Percentiles rank a stretch among this genome's conserved stretches.
These are phyloP conservation scores for Plebejus anna DNA, from an alignment of 2,888 invertebrate species.

Conservation along the genomic window DNA sequence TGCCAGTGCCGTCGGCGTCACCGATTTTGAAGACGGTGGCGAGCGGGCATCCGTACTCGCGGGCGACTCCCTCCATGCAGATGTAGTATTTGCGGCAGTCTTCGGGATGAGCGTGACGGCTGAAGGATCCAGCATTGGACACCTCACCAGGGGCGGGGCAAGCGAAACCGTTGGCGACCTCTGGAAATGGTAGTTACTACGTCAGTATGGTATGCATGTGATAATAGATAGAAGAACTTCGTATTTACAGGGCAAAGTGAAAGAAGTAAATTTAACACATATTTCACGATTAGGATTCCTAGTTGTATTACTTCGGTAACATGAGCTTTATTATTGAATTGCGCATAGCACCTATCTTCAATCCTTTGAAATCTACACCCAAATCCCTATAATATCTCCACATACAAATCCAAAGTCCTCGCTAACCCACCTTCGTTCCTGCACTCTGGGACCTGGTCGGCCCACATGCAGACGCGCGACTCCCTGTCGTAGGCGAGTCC, in stretches of 20 bases:
- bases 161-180: constrained; percentile 93
- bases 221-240: background rate
- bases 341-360: background rate
- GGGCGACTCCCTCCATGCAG: constrained; percentile 92
- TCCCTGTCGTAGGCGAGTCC: constrained; percentile 96
- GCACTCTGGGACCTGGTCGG: constrained; percentile 96
- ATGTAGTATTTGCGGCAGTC: constrained; percentile 98
- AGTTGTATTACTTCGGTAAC: too few species aligned
- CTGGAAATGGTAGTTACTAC: constrained; percentile 69
- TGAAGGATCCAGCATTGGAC: constrained; percentile 92
- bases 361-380: background rate
- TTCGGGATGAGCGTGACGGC: constrained; percentile 96
- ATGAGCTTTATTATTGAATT: too few species aligned
- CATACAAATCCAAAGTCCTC: background rate
- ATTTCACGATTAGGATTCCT: background rate
- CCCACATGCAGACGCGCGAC: constrained; percentile 97
- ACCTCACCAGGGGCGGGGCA: constrained; percentile 92
- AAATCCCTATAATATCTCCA: background rate
- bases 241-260: too few species aligned
- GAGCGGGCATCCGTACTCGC: constrained; percentile 97
- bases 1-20: constrained; percentile 92
- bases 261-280: too few species aligned
- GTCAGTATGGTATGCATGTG: background rate
- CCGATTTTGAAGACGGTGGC: constrained; percentile 98
- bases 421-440: constrained; percentile 87